A percentile compares a stretch with the other conserved stretches of the same genome.
phyloP scores from a whole-genome alignment of 2,113 vertebrate genomes.

The Podilymbus podiceps region DNA sequence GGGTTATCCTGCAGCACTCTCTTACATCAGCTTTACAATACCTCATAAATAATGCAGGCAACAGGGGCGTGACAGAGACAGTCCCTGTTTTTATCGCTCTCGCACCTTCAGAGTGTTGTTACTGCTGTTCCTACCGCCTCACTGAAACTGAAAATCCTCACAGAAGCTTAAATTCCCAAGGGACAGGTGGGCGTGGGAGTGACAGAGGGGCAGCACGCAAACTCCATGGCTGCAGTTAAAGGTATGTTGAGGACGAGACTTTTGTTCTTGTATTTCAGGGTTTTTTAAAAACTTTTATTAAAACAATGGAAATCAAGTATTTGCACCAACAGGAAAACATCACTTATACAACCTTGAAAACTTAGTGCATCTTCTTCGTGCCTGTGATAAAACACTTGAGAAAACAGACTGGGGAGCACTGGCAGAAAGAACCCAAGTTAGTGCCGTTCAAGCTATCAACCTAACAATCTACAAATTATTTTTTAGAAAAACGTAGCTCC shows the following conservation, averaged over 20 bases:
- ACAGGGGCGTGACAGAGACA: neutral
- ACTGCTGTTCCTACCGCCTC: neutral
- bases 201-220: neutral
- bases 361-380: neutral
- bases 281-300: neutral
- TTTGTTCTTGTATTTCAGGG: neutral
- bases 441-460: neutral
- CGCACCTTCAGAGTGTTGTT: neutral
- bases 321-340: neutral
- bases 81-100: neutral
- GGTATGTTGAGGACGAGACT: neutral
- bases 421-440: neutral
- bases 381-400: neutral
- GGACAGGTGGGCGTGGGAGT: accelerated
- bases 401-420: neutral
- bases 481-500: neutral
- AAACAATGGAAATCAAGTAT: neutral
- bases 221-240: no score
- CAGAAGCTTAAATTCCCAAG: neutral
- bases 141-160: neutral
- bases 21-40: conserved; percentile 21
- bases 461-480: no score
- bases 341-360: neutral
- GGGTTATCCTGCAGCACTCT: conserved; percentile 51
- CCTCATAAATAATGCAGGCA: conserved; percentile 60